Base-by-base conservation (phyloP, 2,113 vertebrate genomes). In the Sardina pilchardus region DNA sequence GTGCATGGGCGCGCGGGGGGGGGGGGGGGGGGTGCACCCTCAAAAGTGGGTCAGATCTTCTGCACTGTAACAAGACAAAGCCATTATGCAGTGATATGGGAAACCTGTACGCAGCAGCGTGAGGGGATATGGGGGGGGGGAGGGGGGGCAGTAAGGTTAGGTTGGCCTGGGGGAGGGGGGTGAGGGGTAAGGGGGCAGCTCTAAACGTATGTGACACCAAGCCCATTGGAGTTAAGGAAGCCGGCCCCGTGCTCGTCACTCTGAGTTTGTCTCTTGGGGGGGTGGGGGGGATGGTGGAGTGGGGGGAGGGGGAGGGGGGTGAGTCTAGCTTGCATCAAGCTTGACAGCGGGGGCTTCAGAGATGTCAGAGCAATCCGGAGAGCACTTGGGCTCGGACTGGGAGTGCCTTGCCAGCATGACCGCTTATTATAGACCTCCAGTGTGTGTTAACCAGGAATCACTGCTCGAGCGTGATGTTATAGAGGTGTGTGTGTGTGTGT, bases 391-490 rank as follows among this genome's bases (percentile, higher is more conserved):
- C 71, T 78, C 10, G 24, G 42, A 53, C 3, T 17, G 50, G 42
- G 14, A 30, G 14, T 24, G 21, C 44, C 81, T 59, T 80, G 17
- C 50, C 10, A 26, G 42, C 53, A 63, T 67, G 16, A 19, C 24
- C 21, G 24, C 56, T 84, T 84, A 45, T 84, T 84, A 84, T 84
- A 45, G 83, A 84, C 83, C 30, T n/a, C 0, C 48, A 56, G 56
- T 39, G 4, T 39, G 53, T 12, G 75, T 47, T 71, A 19, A 24
- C 44, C 71, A 78, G 26, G 10, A 78, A 16, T 78, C 14, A 78
- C 71, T 36, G 34, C 71, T 78, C 71, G 36, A 78, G 71, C 71
- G 30, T 36, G 71, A 78, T 39, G 71, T 14, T 78, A 36, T 75
- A 9, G 7, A 36, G 26, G 12, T 9, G 67, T 75, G 67, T 75